Percentiles rank a stretch among this genome's conserved stretches.
Conservation (phyloP, 2,888 invertebrate species). For the Morpho helenor region DNA sequence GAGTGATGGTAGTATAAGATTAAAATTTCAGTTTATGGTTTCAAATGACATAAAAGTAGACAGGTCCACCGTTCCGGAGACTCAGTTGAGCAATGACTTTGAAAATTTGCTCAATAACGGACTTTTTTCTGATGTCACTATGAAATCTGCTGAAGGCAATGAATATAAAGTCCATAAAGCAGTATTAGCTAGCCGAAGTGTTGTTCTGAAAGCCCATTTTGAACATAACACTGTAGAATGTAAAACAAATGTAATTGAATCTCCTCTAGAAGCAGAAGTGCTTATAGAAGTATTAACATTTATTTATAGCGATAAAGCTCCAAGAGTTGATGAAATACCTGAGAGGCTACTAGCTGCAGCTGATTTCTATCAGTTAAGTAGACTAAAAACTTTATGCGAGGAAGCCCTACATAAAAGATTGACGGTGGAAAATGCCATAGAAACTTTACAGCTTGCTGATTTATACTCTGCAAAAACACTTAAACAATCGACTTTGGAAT, state of each 20-base stretch:
- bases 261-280: slow-evolving; percentile 60
- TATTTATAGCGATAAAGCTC: slow-evolving; percentile 68
- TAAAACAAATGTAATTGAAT: slow-evolving; percentile 58
- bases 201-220: slow-evolving; percentile 66
- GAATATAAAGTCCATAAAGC: slow-evolving; percentile 68
- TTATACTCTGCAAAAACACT: slow-evolving; percentile 60
- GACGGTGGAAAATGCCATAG: slow-evolving; percentile 68
- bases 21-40: slow-evolving; percentile 67
- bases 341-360: slow-evolving; percentile 65
- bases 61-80: slow-evolving; percentile 46
- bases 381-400: slow-evolving; percentile 63
- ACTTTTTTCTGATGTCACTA: slow-evolving; percentile 61
- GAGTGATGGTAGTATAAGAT: slow-evolving; percentile 61
- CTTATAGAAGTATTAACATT: slow-evolving; percentile 60
- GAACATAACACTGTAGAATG: slow-evolving; percentile 68
- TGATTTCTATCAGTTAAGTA: slow-evolving; percentile 63
- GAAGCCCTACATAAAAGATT: slow-evolving; percentile 64
- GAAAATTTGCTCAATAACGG: slow-evolving; percentile 60
- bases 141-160: slow-evolving; percentile 59
- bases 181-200: slow-evolving; percentile 63
- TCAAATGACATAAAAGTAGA: slow-evolving; percentile 64
- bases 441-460: slow-evolving; percentile 64
- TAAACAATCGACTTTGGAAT: slow-evolving; percentile 59
- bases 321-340: slow-evolving; percentile 65
- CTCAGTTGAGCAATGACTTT: slow-evolving; percentile 62